phyloP scores from a whole-genome alignment of 2,888 invertebrate genomes.

The Aphidoletes aphidimyza region DNA sequence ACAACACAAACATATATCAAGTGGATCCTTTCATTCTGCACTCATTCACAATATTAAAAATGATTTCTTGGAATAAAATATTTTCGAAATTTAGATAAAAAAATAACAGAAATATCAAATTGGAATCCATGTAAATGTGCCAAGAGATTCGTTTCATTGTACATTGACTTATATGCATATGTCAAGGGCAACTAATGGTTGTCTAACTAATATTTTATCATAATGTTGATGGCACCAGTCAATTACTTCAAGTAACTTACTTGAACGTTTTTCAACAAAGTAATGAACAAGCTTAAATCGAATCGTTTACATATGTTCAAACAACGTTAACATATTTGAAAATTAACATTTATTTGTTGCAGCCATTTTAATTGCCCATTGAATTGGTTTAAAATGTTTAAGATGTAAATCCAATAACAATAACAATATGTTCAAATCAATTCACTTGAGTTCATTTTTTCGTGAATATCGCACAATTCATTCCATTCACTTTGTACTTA shows the following conservation, averaged over 20 bases:
- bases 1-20: not conserved
- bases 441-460: no score
- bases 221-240: not conserved
- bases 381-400: no score
- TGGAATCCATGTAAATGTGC: no score
- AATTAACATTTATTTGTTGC: not conserved
- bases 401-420: no score
- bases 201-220: not conserved
- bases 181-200: slow-evolving; percentile 13
- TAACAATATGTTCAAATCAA: no score
- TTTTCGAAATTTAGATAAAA: not conserved
- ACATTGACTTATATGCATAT: not conserved
- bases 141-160: no score
- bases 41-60: not conserved
- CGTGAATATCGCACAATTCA: not conserved
- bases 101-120: not conserved
- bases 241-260: no score
- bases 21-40: not conserved
- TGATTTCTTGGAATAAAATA: not conserved
- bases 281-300: not conserved
- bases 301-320: no score
- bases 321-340: no score
- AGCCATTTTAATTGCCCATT: not conserved
- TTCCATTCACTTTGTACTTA: not conserved
- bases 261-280: not conserved